Evolutionary conservation across 2,797 vertebrate genomes (phyloP), one percentile per base, ranked within the genome.

Genomic region (Momotus momota): DNA sequence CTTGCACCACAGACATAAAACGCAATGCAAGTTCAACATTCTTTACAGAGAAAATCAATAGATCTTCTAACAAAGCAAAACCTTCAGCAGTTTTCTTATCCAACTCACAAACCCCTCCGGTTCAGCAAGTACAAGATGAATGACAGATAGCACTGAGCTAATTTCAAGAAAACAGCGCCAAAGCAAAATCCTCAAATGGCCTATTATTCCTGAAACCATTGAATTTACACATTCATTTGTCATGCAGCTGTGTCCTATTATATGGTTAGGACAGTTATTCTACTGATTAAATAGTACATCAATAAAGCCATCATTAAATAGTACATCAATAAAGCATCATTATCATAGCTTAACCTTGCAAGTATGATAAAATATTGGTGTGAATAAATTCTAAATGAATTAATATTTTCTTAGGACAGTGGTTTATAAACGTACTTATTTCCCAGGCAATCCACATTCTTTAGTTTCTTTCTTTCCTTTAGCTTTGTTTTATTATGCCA

Each of bases 31-130:
- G 81, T 93, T 94, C 64, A 89, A 93, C 70, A 58, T 84, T 81
- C 72, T 93, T 94, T 72, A 72, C 58, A 75, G 70, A 62, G 54
- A 60, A 95, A 95, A 95, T 93, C 94, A 81, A 86, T 86, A 94
- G 23, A 48, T 86, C 54, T 67, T 66, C 52, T 87, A 90, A 81
- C 75, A 94, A 86, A 88, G 40, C 29, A 69, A 94, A 95, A 90
- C 43, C 52, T 94, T 75, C 75, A 91, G 80, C 75, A 86, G 33
- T 35, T 79, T 90, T 93, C 65, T 91, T 81, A 95, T 31, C 85
- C 95, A 61, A 45, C 80, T 83, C 66, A 69, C 57, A 97, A 86
- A 88, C 55, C 43, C 41, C 38, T 74, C 85, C 78, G 14, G 33
- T 90, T 91, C 61, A 69, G 57, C 73, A 78, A 60, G 38, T 51